Percentiles rank a stretch among this genome's conserved stretches.
Conservation (phyloP, 2,113 vertebrate species). For the Zingel zingel region DNA sequence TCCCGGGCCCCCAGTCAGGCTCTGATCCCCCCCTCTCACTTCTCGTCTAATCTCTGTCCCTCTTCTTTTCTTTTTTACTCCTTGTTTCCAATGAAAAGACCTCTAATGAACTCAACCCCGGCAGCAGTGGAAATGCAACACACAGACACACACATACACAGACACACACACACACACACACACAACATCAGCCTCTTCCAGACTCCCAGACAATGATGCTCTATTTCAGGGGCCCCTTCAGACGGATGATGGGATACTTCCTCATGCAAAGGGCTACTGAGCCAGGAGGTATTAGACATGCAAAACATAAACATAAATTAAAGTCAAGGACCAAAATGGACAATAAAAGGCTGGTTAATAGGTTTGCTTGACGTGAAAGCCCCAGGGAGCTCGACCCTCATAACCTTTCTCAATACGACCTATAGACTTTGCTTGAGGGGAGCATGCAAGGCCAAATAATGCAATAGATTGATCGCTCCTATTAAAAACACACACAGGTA, state of each 20-base stretch:
- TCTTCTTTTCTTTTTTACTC: conserved; percentile 12
- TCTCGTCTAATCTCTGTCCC: conserved; percentile 29
- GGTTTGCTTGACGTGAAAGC: conserved; percentile 36
- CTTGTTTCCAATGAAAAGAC: conserved; percentile 19
- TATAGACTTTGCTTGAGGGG: conserved; percentile 29
- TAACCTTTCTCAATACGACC: conserved; percentile 39
- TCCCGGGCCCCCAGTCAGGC: conserved; percentile 47
- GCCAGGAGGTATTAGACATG: conserved; percentile 30
- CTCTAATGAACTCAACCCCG: conserved; percentile 39
- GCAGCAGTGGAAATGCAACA: conserved; percentile 30
- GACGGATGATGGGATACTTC: conserved; percentile 13
- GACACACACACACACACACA: background rate
- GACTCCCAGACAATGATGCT: conserved; percentile 33
- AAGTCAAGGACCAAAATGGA: conserved; percentile 25
- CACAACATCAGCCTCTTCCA: conserved; percentile 17
- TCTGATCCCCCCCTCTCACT: conserved; percentile 20
- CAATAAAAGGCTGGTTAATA: conserved; percentile 37
- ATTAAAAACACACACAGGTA: conserved; percentile 29
- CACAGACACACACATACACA: background rate
- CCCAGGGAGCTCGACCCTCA: conserved; percentile 39
- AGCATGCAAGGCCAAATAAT: conserved; percentile 4
- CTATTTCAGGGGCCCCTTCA: conserved; percentile 22
- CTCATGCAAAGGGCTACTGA: conserved; percentile 12
- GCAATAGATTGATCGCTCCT: conserved; percentile 10
- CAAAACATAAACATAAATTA: conserved; percentile 27